Evolutionary conservation across 2,113 vertebrate species (phyloP).

Genomic region (Nettapus auritus): DNA sequence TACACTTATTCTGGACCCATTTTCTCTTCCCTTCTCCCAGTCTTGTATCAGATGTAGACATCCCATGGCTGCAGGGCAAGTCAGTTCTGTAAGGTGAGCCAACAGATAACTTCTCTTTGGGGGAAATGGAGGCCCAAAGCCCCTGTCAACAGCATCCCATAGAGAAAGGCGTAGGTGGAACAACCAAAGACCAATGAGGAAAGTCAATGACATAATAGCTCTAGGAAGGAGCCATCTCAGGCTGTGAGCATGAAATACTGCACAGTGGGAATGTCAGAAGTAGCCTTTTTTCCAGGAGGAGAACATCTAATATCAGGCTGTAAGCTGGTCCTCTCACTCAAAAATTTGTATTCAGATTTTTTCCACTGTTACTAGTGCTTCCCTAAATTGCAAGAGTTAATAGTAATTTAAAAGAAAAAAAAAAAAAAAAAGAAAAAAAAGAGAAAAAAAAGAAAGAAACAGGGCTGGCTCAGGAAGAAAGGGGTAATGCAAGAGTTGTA

Average conservation of each 20-base stretch:
- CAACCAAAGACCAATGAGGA: neutral
- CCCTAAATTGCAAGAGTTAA: neutral
- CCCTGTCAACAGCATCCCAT: neutral
- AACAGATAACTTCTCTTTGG: neutral
- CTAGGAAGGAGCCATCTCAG: neutral
- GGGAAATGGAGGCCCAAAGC: neutral
- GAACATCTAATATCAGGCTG: neutral
- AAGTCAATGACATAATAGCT: accelerated
- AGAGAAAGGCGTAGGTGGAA: neutral
- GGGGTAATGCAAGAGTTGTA: neutral
- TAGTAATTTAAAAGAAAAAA: neutral
- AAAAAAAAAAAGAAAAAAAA: neutral
- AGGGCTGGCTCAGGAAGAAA: neutral
- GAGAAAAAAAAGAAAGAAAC: neutral
- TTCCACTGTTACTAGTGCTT: neutral
- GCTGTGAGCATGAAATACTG: accelerated
- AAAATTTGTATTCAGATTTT: neutral
- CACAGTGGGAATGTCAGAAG: neutral
- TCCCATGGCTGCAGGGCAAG: neutral
- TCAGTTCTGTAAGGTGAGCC: neutral
- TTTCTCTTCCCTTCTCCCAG: neutral
- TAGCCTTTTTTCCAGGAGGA: neutral
- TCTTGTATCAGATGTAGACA: neutral
- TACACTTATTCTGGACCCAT: neutral
- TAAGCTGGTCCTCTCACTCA: neutral